Evolutionary conservation across 2,797 vertebrate genomes (phyloP).

Genomic region (Psittacula derbiana): DNA sequence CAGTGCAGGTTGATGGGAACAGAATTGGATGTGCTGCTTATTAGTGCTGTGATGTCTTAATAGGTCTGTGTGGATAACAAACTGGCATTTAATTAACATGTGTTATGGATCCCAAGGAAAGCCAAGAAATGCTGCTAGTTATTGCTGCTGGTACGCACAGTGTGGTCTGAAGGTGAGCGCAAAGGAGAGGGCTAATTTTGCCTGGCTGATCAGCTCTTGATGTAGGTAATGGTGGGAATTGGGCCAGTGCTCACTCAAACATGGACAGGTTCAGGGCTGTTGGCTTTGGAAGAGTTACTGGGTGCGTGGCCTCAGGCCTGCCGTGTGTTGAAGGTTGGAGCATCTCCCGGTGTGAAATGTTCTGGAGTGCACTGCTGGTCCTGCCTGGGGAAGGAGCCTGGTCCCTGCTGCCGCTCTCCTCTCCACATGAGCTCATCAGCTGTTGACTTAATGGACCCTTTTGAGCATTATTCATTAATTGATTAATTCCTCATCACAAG

Average conservation of each 20-base stretch:
- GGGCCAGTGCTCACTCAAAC: background rate
- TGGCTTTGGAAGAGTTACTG: background rate
- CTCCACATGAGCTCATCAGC: rapidly evolving
- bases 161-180: background rate
- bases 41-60: background rate
- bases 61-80: constrained; percentile 15
- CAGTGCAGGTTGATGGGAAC: background rate
- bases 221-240: background rate
- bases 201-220: background rate
- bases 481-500: background rate
- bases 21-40: background rate
- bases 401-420: background rate
- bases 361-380: background rate
- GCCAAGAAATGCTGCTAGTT: background rate
- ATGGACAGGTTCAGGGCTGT: background rate
- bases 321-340: rapidly evolving
- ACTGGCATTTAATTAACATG: background rate
- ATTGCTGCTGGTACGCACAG: background rate
- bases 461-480: background rate
- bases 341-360: background rate
- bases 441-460: background rate
- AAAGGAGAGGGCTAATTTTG: background rate
- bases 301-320: background rate
- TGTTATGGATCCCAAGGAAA: constrained; percentile 8
- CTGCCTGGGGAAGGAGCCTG: background rate